Conservation (phyloP, 2,888 invertebrate species). For the Horisme vitalbata region DNA sequence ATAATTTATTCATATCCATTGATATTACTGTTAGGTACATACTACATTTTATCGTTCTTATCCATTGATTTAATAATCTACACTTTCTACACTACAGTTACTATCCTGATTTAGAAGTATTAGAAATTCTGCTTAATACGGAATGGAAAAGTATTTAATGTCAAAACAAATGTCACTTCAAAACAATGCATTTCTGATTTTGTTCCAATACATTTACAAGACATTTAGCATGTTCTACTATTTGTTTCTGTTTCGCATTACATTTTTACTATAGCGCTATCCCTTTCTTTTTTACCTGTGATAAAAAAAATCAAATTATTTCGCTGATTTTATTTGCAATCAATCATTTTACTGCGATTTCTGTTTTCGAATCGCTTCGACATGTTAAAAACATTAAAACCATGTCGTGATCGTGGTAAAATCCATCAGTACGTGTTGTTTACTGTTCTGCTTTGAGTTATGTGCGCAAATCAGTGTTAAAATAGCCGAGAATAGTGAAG, state of each 20-base stretch:
- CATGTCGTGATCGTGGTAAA: slow-evolving; percentile 16
- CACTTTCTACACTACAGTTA: too few species aligned
- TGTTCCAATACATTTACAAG: neutral
- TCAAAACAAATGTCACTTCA: slow-evolving; percentile 9
- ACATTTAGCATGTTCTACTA: slow-evolving; percentile 8
- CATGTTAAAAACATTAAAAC: slow-evolving; percentile 28
- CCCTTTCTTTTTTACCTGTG: slow-evolving; percentile 13
- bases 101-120: neutral
- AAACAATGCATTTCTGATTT: slow-evolving; percentile 6
- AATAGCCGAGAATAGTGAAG: neutral
- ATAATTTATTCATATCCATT: too few species aligned
- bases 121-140: slow-evolving; percentile 11
- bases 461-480: slow-evolving; percentile 8
- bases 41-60: too few species aligned
- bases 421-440: slow-evolving; percentile 7
- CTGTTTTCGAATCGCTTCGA: slow-evolving; percentile 28
- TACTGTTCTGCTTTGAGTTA: slow-evolving; percentile 11
- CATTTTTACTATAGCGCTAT: neutral
- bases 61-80: too few species aligned
- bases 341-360: slow-evolving; percentile 18
- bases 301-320: neutral
- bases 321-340: neutral
- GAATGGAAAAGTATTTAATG: neutral
- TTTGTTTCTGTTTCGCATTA: neutral
- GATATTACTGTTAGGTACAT: too few species aligned